Evolutionary conservation across 2,888 invertebrate species (phyloP), one percentile per base, ranked within the genome.

Genomic region (Andrena chrysosceles): DNA sequence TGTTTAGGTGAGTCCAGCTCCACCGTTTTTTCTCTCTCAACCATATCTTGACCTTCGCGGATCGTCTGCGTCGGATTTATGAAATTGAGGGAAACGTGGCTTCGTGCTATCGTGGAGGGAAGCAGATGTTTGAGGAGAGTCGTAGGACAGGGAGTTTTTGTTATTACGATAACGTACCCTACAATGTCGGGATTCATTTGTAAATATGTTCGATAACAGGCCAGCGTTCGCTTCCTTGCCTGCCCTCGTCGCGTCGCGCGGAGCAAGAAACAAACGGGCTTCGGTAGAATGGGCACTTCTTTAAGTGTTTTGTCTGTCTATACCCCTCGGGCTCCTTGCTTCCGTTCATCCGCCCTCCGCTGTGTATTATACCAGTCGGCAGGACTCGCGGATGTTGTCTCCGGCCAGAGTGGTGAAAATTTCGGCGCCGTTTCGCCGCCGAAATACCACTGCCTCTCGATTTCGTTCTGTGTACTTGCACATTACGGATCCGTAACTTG

Each of bases 1-100:
- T 70, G 64, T 70, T 77, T 77, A 77, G 89, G 88, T 88, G 69
- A 87, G 87, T 88, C 71, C 26, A 10, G 16, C 5, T 70, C 2
- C 48, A 10, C 6, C 16, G 29, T 23, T 52, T 26, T 23, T 62
- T 23, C 26, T 23, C 29, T 48, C 6, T 2, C 42, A 1, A 42
- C 42, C 13, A 5, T 16, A 16, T 42, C 42, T 42, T 5, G 42
- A 42, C 6, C 20, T 31, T 20, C 3, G 13, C 23, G 49, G 10
- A 5, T 16, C 49, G 48, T 7, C 20, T 42, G 31, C 29, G 48
- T 64, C 42, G 42, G n/a, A 20, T 42, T 75, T 29, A 42, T 26
- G 10, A 62, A 54, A 31, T n/a, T 29, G 31, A 69, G 56, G 42
- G 76, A 26, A 48, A 56, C 62, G 13, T 13, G 6, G 60, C 26